These are phyloP conservation scores for Rhopilema esculentum DNA, from an alignment of 30 jellyfish, hydroid and myxozoan genomes.

Conservation along the genomic window DNA sequence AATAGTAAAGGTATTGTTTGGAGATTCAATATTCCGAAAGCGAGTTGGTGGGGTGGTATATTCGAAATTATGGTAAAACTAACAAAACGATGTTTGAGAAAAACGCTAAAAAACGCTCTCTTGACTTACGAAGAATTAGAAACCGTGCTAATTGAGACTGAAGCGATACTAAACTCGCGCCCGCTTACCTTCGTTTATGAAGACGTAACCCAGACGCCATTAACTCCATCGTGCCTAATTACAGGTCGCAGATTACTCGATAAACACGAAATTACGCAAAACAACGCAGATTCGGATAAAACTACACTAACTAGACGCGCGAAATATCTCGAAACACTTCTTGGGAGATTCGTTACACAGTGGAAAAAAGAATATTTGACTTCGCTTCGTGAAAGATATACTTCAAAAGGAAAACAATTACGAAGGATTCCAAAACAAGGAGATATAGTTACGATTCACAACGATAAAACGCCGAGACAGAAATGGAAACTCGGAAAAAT, in stretches of 20 bases:
- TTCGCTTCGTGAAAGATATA: slow-evolving; percentile 21
- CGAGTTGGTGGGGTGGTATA: no score
- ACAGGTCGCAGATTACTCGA: slow-evolving; percentile 25
- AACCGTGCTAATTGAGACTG: slow-evolving; percentile 27
- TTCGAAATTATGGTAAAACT: no score
- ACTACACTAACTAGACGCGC: slow-evolving; percentile 17
- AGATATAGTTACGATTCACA: not conserved
- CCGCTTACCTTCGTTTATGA: slow-evolving; percentile 26
- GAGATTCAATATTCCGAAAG: no score
- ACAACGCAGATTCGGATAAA: slow-evolving; percentile 18
- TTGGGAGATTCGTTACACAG: not conserved
- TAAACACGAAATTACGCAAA: not conserved
- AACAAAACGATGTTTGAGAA: no score
- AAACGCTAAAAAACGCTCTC: not conserved
- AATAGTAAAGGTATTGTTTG: no score
- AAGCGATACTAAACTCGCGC: slow-evolving; percentile 22
- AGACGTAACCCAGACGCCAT: slow-evolving; percentile 20
- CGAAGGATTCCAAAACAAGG: not conserved
- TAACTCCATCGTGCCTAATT: slow-evolving; percentile 6
- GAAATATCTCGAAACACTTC: slow-evolving; percentile 2
- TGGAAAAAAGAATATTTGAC: slow-evolving; percentile 52
- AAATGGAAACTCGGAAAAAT: slow-evolving; percentile 17
- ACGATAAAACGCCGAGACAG: slow-evolving; percentile 8
- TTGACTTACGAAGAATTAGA: slow-evolving; percentile 30
- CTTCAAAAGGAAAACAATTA: not conserved